A percentile compares a stretch with the other conserved stretches of the same genome.
phyloP scores from a whole-genome alignment of 2,113 vertebrate species.

The Tragelaphus strepsiceros region DNA sequence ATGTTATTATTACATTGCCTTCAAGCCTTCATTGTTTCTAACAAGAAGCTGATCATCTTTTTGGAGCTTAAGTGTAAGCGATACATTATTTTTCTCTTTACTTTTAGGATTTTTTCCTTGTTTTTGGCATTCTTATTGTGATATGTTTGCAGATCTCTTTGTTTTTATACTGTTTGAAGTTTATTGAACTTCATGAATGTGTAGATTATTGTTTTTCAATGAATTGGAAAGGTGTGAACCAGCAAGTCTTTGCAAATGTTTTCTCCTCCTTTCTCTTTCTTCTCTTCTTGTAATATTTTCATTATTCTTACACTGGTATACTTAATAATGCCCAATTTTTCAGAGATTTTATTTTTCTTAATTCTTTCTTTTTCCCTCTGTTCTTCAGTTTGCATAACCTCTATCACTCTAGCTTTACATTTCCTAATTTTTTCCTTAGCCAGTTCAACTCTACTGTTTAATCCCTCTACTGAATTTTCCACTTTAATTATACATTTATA shows the following conservation, averaged over 20 bases:
- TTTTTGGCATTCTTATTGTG: neutral
- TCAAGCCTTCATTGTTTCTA: neutral
- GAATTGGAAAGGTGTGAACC: neutral
- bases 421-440: neutral
- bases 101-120: neutral
- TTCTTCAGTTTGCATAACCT: neutral
- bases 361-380: neutral
- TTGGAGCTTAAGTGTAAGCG: neutral
- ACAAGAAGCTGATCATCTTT: neutral
- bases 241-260: neutral
- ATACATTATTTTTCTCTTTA: neutral
- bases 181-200: neutral
- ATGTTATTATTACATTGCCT: neutral
- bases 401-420: neutral
- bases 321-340: neutral
- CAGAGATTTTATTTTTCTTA: neutral
- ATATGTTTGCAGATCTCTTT: neutral
- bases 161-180: neutral
- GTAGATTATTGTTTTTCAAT: neutral
- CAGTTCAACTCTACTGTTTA: neutral
- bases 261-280: neutral
- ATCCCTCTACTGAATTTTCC: neutral
- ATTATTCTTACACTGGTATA: neutral
- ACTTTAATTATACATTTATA: neutral
- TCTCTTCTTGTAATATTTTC: neutral